Base-by-base conservation (phyloP, 2,113 vertebrate species). In the Mastomys natalensis region DNA sequence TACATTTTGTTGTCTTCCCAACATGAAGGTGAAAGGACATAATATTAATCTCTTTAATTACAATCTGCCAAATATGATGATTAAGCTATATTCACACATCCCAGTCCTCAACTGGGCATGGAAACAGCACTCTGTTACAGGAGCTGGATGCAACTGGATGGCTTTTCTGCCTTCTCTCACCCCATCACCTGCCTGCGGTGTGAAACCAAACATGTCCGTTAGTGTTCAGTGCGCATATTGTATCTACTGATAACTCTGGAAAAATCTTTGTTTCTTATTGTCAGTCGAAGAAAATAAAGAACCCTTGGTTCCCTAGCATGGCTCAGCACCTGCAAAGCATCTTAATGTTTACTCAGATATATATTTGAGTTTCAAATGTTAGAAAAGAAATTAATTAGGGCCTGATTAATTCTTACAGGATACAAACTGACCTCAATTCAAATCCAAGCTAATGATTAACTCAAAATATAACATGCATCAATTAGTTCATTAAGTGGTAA, bases 41-140 rank as follows among this genome's bases (percentile, higher is more conserved):
- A 70, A 80, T 97, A 97, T 94, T 94, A 91, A 87, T 95, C 68
- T 93, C 66, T 93, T 96, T 96, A 97, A 96, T 97, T 95, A 96
- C 26, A 22, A 34, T 91, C 73, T 96, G 93, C 60, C 94, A 91
- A 68, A 85, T 64, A 86, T 90, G 92, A 95, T 96, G 91, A 95
- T 92, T 90, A 64, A 17, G 31, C n/a, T 89, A n/a, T 87, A 70
- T 88, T 64, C 45, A 80, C 31, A 21, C 77, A 68, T 55, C 40
- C 73, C 60, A 82, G 13, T 86, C 40, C 53, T 77, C 31, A 93
- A 72, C 72, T 91, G 77, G 77, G 51, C 29, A 10, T 53, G 78
- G 66, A 26, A 68, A 13, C 40, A 45, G 15, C 86, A 87, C 87
- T 82, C 73, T 22, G 82, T n/a, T n/a, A 90, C 26, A 82, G n/a